Percentiles rank a stretch among this genome's conserved stretches.
These are phyloP conservation scores for Chaitophorus viminalis DNA, from an alignment of 2,888 invertebrate genomes.

Conservation along the genomic window DNA sequence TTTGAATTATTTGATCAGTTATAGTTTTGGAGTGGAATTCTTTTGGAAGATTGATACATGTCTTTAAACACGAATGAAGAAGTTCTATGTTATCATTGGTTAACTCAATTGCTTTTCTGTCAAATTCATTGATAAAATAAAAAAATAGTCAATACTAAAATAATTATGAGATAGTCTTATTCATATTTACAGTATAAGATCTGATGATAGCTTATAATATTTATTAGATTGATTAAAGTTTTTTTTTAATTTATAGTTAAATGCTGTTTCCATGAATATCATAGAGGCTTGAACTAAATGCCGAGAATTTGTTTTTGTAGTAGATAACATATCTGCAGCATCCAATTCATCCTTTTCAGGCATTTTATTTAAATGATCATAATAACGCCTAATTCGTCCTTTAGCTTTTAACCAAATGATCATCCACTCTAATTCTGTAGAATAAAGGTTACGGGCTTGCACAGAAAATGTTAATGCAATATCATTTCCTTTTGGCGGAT, in stretches of 20 bases:
- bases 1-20: not conserved
- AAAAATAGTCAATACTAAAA: not conserved
- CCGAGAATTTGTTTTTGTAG: not conserved
- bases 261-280: slow-evolving; percentile 19
- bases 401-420: slow-evolving; percentile 55
- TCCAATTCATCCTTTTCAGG: not conserved
- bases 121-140: not conserved
- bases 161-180: not conserved
- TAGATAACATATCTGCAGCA: slow-evolving; percentile 24
- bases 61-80: not conserved
- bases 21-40: not conserved
- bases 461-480: slow-evolving; percentile 30
- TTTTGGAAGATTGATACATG: not conserved
- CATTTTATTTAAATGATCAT: not conserved
- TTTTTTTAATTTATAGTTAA: not conserved
- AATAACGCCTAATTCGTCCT: slow-evolving; percentile 51
- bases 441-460: slow-evolving; percentile 11
- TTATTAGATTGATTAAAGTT: not conserved
- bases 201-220: slow-evolving; percentile 23
- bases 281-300: slow-evolving; percentile 32
- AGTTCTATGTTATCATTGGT: slow-evolving; percentile 19
- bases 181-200: slow-evolving; percentile 10
- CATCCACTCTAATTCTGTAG: slow-evolving; percentile 31
- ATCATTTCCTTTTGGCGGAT: slow-evolving; percentile 38
- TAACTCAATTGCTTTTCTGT: slow-evolving; percentile 35